Evolutionary conservation across 1,140 invertebrate species (phyloP), one percentile per base, ranked within the genome.

Genomic region (Eriosoma lanigerum): DNA sequence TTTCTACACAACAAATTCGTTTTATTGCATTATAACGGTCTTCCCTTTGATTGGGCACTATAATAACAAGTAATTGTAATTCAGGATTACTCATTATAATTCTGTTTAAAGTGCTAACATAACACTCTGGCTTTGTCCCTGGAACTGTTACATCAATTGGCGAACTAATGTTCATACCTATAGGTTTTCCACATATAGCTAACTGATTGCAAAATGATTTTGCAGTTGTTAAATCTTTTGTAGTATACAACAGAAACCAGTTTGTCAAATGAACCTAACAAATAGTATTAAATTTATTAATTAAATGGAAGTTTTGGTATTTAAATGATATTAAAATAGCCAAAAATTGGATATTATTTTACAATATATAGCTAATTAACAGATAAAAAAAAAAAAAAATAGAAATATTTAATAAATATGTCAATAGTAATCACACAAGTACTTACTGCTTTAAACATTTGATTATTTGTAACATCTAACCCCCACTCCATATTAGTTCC

Each of bases 1-100:
- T 88, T 80, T 97, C 93, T 17, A 90, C 87, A 83, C 93, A 96
- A 84, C 94, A 96, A 0, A 96, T 86, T 84, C 92, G 94, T 86
- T 98, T 98, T 0, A 98, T 90, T 0, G 93, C 91, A 4, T 90
- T 87, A 84, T 98, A 99, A 26, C 94, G 87, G 85, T 98, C 96
- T 82, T 94, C 92, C 75, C 96, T 87, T 24, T 88, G 87, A 0
- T 90, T 91, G 0, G 96, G 94, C 83, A 93, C 93, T 66, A 98
- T 91, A 1, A 91, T 87, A 0, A 96, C 91, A 0, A 94, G 89
- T 6, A 96, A 86, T 86, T 95, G 90, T 6, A 92, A 82, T 13
- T 86, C 58, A 0, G 17, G 4, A n/a, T 26, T 78, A 29, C 15
- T 60, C 0, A 3, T 60, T n/a, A 60, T 0, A 5, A 32, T 56